phyloP scores from a whole-genome alignment of 2,113 vertebrate species.

The Sylvilagus bachmani region DNA sequence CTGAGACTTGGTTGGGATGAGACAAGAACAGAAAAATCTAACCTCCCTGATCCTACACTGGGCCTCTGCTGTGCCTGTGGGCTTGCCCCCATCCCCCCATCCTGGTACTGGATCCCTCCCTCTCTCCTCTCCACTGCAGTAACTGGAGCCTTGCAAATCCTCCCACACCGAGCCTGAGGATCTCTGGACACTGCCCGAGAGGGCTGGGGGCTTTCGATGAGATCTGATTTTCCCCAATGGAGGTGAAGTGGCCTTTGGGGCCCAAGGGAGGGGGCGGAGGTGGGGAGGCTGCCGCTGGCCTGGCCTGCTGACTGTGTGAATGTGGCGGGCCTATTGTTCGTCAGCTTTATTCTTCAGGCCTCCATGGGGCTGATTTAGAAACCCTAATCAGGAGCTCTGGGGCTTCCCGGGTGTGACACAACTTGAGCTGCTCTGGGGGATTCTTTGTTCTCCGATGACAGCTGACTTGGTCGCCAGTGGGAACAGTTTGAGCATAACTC shows the following conservation, averaged over 20 bases:
- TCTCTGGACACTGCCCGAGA: background rate
- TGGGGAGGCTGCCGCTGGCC: background rate
- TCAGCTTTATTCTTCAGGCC: conserved; percentile 85
- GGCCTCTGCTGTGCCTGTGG: background rate
- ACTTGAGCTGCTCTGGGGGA: conserved; percentile 85
- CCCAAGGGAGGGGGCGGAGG: conserved; percentile 71
- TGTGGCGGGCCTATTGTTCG: conserved; percentile 85
- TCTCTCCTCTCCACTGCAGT: background rate
- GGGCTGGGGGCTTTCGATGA: background rate
- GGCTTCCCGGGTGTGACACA: conserved; percentile 87
- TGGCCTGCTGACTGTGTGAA: conserved; percentile 84
- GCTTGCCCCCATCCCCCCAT: rapidly evolving
- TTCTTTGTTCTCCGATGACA: conserved; percentile 90
- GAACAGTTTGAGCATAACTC: conserved; percentile 89
- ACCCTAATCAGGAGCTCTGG: conserved; percentile 88
- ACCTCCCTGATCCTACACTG: background rate
- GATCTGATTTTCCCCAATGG: conserved; percentile 40
- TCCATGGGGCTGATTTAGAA: conserved; percentile 90
- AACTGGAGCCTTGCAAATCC: background rate
- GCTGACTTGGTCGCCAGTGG: conserved; percentile 89
- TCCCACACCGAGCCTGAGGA: rapidly evolving
- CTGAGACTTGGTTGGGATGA: background rate
- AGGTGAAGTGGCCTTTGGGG: conserved; percentile 76
- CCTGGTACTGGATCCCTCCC: background rate
- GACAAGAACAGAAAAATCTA: background rate